Evolutionary conservation across 1,140 invertebrate genomes (phyloP).

Genomic region (Neelides sp.): DNA sequence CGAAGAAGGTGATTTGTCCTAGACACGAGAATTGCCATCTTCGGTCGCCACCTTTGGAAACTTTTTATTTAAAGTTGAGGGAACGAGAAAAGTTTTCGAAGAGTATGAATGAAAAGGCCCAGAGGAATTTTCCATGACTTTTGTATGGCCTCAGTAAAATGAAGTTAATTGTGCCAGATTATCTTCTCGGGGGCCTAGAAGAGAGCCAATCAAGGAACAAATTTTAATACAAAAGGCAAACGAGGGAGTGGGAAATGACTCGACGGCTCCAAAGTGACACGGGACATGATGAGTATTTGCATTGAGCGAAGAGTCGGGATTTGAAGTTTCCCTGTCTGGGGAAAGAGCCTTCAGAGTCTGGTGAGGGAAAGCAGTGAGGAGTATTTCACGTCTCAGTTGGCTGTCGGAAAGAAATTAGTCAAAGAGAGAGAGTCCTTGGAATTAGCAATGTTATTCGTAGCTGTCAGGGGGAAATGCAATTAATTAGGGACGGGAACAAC

Average conservation of each 20-base stretch:
- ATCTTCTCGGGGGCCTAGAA: too few species aligned
- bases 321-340: not conserved
- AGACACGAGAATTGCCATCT: too few species aligned
- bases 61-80: too few species aligned
- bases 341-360: not conserved
- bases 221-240: constrained; percentile 4
- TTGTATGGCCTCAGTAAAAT: too few species aligned
- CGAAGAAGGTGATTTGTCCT: too few species aligned
- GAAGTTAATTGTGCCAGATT: too few species aligned
- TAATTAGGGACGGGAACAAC: constrained; percentile 10
- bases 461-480: constrained; percentile 14
- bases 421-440: constrained; percentile 13
- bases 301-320: not conserved
- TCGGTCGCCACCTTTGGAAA: too few species aligned
- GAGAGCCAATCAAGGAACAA: too few species aligned
- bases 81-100: too few species aligned
- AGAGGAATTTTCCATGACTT: too few species aligned
- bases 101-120: too few species aligned
- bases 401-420: constrained; percentile 18
- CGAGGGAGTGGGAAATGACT: not conserved
- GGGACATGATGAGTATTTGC: too few species aligned
- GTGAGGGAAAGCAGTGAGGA: constrained; percentile 11
- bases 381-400: constrained; percentile 15
- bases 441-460: constrained; percentile 16
- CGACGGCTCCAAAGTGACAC: not conserved